phyloP scores from a whole-genome alignment of 2,797 vertebrate genomes.

The Petrocephalus schoutedeni region DNA sequence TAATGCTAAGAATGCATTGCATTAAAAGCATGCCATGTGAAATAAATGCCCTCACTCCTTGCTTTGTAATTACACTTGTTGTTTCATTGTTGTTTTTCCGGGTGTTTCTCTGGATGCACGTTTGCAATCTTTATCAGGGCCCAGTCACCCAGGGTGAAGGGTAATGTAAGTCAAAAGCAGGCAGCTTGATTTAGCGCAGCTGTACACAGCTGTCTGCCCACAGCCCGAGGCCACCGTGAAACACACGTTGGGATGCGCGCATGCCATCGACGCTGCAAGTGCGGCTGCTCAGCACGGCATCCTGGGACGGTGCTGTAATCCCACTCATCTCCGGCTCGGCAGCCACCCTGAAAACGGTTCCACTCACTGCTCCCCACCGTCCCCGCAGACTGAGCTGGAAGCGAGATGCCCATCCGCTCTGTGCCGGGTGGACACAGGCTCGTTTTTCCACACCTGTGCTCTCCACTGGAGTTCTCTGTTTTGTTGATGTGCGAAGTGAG shows the following conservation, averaged over 20 bases:
- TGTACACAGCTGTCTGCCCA: not conserved
- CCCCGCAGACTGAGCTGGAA: not conserved
- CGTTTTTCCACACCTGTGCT: not conserved
- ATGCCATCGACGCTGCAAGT: not conserved
- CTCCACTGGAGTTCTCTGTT: not conserved
- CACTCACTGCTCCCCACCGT: not conserved
- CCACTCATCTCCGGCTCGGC: not conserved
- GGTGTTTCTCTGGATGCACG: not conserved
- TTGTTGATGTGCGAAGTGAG: not conserved
- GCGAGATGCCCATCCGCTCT: not conserved
- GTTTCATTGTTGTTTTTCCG: not conserved
- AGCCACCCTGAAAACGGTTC: not conserved
- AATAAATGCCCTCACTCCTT: conserved; percentile 15
- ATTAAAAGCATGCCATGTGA: not conserved
- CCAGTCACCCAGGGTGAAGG: conserved; percentile 1
- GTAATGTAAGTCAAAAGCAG: conserved; percentile 29
- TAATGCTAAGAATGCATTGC: not conserved
- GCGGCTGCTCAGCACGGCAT: not conserved
- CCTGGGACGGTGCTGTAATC: not conserved
- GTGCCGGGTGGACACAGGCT: not conserved
- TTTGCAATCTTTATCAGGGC: not conserved
- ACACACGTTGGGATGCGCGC: not conserved
- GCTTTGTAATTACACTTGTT: not conserved
- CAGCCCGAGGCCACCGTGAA: not conserved
- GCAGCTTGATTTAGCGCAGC: not conserved